Evolutionary conservation across 2,888 invertebrate genomes (phyloP).

Genomic region (Anagyrus pseudococci): DNA sequence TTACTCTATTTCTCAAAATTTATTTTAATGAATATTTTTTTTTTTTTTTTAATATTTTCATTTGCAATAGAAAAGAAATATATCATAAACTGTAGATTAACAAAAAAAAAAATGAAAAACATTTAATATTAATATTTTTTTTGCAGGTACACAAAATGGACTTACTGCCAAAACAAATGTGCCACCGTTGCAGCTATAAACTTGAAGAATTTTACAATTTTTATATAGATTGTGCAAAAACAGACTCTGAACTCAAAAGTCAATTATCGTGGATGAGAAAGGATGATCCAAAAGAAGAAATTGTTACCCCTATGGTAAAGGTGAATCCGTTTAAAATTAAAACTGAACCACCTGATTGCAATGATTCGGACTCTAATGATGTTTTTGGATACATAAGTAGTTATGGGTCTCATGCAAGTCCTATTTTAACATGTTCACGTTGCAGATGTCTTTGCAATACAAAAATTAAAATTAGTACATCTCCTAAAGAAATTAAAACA

Average conservation of each 20-base stretch:
- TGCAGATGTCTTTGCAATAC: conserved; percentile 22
- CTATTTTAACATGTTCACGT: conserved; percentile 20
- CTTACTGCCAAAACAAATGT: conserved; percentile 57
- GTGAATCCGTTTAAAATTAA: conserved; percentile 55
- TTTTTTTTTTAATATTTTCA: background rate
- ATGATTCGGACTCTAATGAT: conserved; percentile 9
- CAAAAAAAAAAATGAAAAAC: background rate
- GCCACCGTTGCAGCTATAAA: conserved; percentile 57
- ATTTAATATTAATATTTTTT: too few relatives aligned
- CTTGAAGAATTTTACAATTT: conserved; percentile 57
- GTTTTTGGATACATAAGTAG: conserved; percentile 6
- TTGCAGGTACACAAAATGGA: conserved; percentile 58
- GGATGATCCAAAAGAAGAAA: conserved; percentile 42
- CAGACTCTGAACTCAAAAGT: conserved; percentile 52
- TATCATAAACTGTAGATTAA: background rate
- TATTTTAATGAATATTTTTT: too few relatives aligned
- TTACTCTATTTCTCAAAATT: too few relatives aligned
- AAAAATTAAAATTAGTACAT: conserved; percentile 19
- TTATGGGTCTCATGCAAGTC: conserved; percentile 9
- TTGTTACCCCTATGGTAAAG: conserved; percentile 55
- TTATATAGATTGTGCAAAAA: conserved; percentile 53
- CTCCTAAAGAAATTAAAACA: conserved; percentile 10
- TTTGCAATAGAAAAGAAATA: too few relatives aligned
- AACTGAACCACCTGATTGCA: conserved; percentile 49
- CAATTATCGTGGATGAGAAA: conserved; percentile 58